phyloP scores from a whole-genome alignment of 1,140 invertebrate genomes.

The Atta cephalotes region DNA sequence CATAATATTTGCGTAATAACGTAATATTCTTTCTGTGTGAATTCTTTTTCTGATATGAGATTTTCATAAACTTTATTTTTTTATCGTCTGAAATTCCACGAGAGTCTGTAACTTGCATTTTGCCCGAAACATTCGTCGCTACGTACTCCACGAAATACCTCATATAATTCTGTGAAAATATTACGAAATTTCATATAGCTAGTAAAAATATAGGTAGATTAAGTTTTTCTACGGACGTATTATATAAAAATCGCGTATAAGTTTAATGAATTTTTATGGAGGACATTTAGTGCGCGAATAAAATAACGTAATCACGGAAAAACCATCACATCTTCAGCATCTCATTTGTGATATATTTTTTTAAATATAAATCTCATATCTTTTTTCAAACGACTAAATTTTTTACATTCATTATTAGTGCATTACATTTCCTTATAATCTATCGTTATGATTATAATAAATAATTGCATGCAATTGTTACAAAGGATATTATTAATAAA shows the following conservation, averaged over 20 bases:
- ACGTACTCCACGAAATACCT: not conserved
- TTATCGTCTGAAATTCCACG: not conserved
- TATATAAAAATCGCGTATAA: not conserved
- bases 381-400: not conserved
- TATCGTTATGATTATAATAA: not conserved
- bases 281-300: not conserved
- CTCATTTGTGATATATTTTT: not conserved
- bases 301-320: not conserved
- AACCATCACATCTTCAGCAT: not conserved
- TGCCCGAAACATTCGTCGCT: not conserved
- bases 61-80: slow-evolving; percentile 47
- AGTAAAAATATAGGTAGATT: slow-evolving; percentile 9
- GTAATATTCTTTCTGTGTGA: not conserved
- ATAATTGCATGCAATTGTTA: not conserved
- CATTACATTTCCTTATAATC: not conserved
- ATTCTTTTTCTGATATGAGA: not conserved
- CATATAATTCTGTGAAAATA: slow-evolving; percentile 29
- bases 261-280: not conserved
- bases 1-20: too few species aligned
- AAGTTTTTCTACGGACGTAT: not conserved
- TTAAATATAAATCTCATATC: not conserved
- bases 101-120: not conserved
- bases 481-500: not conserved
- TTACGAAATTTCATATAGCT: slow-evolving; percentile 11
- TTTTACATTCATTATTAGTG: not conserved